Evolutionary conservation across 1,140 invertebrate species (phyloP).

Genomic region (Orchestia grillus): DNA sequence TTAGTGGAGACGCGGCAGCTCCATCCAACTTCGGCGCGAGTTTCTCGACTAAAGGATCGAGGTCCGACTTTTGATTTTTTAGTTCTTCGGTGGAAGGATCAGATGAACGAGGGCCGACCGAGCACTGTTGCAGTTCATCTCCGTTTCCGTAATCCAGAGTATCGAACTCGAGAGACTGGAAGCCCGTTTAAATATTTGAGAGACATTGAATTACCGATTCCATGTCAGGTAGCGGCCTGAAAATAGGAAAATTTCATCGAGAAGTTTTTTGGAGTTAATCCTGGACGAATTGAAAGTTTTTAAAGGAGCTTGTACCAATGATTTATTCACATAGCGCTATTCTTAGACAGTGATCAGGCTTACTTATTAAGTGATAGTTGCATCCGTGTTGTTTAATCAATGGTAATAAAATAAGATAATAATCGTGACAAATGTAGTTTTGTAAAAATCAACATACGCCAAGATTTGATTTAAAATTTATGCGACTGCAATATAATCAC

Average conservation of each 20-base stretch:
- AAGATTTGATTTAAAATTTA: no score
- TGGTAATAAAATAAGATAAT: no score
- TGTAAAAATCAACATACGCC: no score
- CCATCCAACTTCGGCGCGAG: conserved; percentile 25
- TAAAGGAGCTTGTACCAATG: not conserved
- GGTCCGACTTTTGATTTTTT: conserved; percentile 18
- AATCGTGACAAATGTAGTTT: no score
- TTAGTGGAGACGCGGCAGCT: conserved; percentile 9
- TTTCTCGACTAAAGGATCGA: conserved; percentile 34
- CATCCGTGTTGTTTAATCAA: no score
- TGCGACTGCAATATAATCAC: no score
- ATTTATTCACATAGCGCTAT: not conserved
- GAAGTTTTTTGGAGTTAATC: not conserved
- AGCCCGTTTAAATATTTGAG: not conserved
- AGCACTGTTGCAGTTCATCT: not conserved
- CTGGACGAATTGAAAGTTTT: not conserved
- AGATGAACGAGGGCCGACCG: not conserved
- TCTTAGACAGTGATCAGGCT: not conserved
- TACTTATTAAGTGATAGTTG: no score
- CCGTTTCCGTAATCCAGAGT: not conserved
- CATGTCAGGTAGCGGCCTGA: not conserved
- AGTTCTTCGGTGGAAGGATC: not conserved
- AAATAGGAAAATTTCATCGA: not conserved
- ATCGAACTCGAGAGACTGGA: not conserved
- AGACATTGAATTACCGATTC: not conserved